Percentiles rank a stretch among this genome's conserved stretches.
Conservation (phyloP, 2,113 vertebrate species). For the Scytalopus superciliaris region DNA sequence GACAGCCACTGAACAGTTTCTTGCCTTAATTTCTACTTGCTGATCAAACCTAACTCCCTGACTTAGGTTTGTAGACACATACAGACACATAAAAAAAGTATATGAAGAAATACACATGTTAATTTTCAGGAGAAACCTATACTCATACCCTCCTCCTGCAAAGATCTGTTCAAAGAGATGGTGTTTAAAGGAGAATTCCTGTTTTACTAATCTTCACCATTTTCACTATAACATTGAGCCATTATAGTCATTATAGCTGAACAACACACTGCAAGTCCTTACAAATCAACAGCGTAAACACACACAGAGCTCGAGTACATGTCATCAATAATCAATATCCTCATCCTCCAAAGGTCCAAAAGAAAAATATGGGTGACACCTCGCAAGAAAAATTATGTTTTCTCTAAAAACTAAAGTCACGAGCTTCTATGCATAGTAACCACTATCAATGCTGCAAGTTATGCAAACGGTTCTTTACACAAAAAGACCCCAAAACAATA, state of each 20-base stretch:
- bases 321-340: not conserved
- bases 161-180: not conserved
- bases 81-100: not conserved
- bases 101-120: not conserved
- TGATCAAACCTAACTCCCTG: not conserved
- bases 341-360: not conserved
- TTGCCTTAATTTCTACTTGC: not conserved
- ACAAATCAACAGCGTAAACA: not conserved
- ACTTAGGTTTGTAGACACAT: not conserved
- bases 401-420: not conserved
- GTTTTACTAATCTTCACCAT: not conserved
- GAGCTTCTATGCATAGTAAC: not conserved
- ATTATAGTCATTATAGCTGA: not conserved
- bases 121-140: not conserved
- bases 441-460: not conserved
- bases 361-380: not conserved
- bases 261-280: not conserved
- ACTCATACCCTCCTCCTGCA: not conserved
- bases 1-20: not conserved
- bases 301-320: not conserved
- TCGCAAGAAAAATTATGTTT: not conserved
- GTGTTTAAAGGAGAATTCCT: not conserved
- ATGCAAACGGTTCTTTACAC: not conserved
- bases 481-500: not conserved
- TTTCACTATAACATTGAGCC: not conserved